Percentiles rank a stretch among this genome's conserved stretches.
Conservation (phyloP, 1,140 invertebrate species). For the Drosophila mauritiana region DNA sequence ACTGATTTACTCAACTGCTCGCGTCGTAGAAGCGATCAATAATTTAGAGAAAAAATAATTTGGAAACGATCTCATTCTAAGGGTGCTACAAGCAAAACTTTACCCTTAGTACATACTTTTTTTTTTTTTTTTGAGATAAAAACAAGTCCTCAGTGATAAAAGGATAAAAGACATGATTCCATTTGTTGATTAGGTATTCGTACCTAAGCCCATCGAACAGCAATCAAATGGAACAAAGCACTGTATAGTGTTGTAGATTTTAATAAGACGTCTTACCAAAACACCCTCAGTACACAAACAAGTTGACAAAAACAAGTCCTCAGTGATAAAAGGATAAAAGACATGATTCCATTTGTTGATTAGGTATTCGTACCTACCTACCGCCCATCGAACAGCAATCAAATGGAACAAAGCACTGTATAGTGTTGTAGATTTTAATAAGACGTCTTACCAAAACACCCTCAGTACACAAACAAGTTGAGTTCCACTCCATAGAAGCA, state of each 20-base stretch:
- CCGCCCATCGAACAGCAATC: no score
- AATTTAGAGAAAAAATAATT: no score
- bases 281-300: no score
- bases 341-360: neutral
- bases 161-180: neutral
- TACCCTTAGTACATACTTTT: neutral
- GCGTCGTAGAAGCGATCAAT: neutral
- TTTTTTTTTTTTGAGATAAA: neutral
- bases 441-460: neutral
- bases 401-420: no score
- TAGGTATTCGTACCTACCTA: no score
- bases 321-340: slow-evolving; percentile 1
- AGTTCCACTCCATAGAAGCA: neutral
- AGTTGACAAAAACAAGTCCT: neutral
- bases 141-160: slow-evolving; percentile 1
- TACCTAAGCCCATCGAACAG: no score
- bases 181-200: no score
- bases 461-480: no score
- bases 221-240: no score
- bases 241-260: neutral
- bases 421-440: no score
- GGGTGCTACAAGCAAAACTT: neutral
- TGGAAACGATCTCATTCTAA: neutral
- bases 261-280: neutral
- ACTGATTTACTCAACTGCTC: no score